phyloP scores from a whole-genome alignment of 2,888 invertebrate genomes.

The Abrostola triplasia region DNA sequence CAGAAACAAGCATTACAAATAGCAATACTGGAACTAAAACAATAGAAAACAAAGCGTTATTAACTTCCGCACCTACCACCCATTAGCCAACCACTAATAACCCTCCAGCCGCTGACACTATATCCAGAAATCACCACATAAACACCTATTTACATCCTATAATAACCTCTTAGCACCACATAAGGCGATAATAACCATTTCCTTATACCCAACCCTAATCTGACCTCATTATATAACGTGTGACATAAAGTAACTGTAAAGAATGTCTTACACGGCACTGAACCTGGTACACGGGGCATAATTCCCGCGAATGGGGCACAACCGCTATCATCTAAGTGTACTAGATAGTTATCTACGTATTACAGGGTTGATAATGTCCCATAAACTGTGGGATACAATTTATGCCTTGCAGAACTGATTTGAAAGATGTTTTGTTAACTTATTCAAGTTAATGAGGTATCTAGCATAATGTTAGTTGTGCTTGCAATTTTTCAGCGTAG shows the following conservation, averaged over 20 bases:
- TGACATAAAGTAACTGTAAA: constrained; percentile 47
- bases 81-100: too few species aligned
- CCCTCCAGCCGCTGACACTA: too few species aligned
- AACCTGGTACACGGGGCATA: constrained; percentile 55
- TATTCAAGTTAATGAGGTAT: too few species aligned
- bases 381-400: constrained; percentile 5
- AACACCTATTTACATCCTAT: background rate
- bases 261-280: constrained; percentile 56
- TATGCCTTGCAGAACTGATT: constrained; percentile 1
- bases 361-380: constrained; percentile 35
- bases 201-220: constrained; percentile 11
- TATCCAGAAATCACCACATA: background rate
- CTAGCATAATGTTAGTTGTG: too few species aligned
- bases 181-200: constrained; percentile 30
- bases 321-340: constrained; percentile 62
- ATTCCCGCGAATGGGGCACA: constrained; percentile 49
- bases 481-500: too few species aligned
- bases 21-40: too few species aligned
- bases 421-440: background rate
- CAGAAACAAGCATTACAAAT: too few species aligned
- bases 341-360: constrained; percentile 48
- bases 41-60: too few species aligned
- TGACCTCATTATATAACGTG: constrained; percentile 45
- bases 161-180: background rate
- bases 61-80: too few species aligned